Conservation (phyloP, 2,797 vertebrate species). For the Heliangelus exortis region DNA sequence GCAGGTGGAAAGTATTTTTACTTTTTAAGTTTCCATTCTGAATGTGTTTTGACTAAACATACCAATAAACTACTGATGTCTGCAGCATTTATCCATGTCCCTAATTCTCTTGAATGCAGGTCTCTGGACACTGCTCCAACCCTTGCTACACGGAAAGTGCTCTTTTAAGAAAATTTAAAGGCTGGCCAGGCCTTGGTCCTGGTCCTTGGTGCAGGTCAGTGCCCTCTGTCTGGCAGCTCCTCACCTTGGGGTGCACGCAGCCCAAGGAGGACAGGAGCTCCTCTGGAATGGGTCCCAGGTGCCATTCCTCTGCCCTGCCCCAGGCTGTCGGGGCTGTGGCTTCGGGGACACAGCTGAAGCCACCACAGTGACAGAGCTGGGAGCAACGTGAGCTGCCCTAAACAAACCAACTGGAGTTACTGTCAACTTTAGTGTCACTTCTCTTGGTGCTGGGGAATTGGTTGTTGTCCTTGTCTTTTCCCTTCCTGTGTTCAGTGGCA, state of each 20-base stretch:
- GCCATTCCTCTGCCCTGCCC: neutral
- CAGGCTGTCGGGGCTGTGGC: neutral
- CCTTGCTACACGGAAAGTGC: neutral
- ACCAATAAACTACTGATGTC: conserved; percentile 99
- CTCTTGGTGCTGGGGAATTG: neutral
- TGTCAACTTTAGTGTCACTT: rapidly evolving
- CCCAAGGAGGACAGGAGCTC: rapidly evolving
- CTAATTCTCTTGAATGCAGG: conserved; percentile 71
- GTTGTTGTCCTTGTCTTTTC: rapidly evolving
- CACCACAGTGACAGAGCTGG: too few species aligned
- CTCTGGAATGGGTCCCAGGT: rapidly evolving
- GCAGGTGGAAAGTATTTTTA: conserved; percentile 87
- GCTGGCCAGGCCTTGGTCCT: rapidly evolving
- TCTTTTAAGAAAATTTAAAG: neutral
- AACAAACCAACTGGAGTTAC: neutral
- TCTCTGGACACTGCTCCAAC: neutral
- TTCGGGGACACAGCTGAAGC: rapidly evolving
- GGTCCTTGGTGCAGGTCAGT: rapidly evolving
- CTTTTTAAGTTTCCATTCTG: conserved; percentile 88
- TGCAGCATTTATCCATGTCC: conserved; percentile 86
- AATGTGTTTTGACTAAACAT: conserved; percentile 97
- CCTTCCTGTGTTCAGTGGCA: neutral
- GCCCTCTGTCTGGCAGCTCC: neutral
- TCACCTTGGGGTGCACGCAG: rapidly evolving
- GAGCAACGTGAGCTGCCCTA: neutral